Evolutionary conservation across 2,797 vertebrate genomes (phyloP).

Genomic region (Gephyroberyx darwinii): DNA sequence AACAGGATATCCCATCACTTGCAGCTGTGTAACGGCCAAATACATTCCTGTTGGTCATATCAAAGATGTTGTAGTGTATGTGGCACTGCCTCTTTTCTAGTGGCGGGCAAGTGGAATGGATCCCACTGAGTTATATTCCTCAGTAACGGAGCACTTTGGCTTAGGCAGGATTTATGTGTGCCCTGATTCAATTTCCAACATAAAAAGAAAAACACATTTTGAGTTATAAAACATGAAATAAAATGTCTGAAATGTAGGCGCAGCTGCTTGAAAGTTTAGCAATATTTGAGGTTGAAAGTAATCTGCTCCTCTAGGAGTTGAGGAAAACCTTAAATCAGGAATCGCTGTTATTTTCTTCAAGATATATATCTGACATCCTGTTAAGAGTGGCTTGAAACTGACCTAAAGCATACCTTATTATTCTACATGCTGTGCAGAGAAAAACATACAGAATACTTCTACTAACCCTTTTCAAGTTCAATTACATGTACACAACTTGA

Average conservation of each 20-base stretch:
- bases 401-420: background rate
- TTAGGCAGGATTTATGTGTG: slow-evolving; percentile 30
- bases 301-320: slow-evolving; percentile 13
- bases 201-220: slow-evolving; percentile 30
- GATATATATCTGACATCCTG: background rate
- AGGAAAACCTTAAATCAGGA: slow-evolving; percentile 17
- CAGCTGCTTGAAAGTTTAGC: slow-evolving; percentile 24
- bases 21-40: background rate
- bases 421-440: background rate
- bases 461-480: background rate
- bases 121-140: slow-evolving; percentile 46
- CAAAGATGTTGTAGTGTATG: slow-evolving; percentile 22
- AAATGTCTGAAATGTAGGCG: slow-evolving; percentile 33
- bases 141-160: slow-evolving; percentile 35
- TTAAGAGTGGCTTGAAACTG: slow-evolving; percentile 1
- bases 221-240: slow-evolving; percentile 32
- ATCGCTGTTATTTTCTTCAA: slow-evolving; percentile 13
- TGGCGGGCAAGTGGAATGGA: slow-evolving; percentile 37
- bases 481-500: background rate
- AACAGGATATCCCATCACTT: background rate
- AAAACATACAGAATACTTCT: background rate
- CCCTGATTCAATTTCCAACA: slow-evolving; percentile 41
- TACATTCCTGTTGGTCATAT: slow-evolving; percentile 7
- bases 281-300: slow-evolving; percentile 16
- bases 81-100: slow-evolving; percentile 16